These are phyloP conservation scores for Hippoglossus stenolepis DNA, from an alignment of 2,113 vertebrate genomes.

Conservation along the genomic window DNA sequence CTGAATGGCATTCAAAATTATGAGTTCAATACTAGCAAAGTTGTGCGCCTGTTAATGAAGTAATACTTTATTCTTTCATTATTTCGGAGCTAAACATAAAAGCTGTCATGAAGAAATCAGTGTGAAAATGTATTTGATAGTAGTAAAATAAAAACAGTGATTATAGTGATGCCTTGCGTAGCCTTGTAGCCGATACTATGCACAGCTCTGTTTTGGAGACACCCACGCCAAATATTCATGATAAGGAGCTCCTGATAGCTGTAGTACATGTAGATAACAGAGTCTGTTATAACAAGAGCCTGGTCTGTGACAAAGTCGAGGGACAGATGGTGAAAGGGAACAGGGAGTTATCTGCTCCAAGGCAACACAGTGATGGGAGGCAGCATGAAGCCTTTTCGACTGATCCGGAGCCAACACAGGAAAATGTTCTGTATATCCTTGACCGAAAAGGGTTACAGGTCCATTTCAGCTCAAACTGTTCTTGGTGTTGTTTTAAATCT, in stretches of 20 bases:
- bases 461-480: not conserved
- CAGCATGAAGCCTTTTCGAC: slow-evolving; percentile 11
- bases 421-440: not conserved
- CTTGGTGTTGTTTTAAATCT: not conserved
- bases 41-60: not conserved
- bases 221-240: not conserved
- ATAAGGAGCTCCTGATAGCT: slow-evolving; percentile 27
- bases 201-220: not conserved
- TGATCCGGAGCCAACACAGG: slow-evolving; percentile 33
- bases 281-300: not conserved
- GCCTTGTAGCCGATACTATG: not conserved
- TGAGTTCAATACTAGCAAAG: too few relatives aligned
- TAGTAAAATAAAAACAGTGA: not conserved
- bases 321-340: slow-evolving; percentile 54
- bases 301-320: slow-evolving; percentile 15
- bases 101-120: not conserved
- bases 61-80: not conserved
- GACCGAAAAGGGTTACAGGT: not conserved
- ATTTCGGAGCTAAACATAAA: not conserved
- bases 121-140: not conserved
- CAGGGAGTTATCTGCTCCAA: slow-evolving; percentile 25
- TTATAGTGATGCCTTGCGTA: not conserved
- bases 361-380: slow-evolving; percentile 6
- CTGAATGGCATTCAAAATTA: too few relatives aligned
- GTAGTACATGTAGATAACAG: slow-evolving; percentile 26